A percentile compares a stretch with the other conserved stretches of the same genome.
Conservation (phyloP, 1,140 invertebrate species). For the Drosophila serrata region DNA sequence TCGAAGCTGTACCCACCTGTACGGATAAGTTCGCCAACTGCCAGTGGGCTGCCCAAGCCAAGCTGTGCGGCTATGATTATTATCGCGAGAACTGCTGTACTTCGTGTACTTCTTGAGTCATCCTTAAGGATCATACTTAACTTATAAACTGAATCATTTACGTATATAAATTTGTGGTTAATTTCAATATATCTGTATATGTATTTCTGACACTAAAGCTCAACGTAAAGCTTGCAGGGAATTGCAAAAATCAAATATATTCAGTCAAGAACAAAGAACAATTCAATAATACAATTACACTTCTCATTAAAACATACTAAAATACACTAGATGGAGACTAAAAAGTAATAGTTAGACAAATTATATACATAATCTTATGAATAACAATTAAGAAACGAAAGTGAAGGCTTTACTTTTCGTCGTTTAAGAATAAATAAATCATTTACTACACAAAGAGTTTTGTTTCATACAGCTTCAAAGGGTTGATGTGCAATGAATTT, state of each 20-base stretch:
- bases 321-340: conserved; percentile 32
- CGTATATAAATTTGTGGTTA: conserved; percentile 22
- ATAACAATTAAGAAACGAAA: conserved; percentile 31
- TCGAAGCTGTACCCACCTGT: conserved; percentile 86
- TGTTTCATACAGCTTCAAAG: background rate
- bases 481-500: background rate
- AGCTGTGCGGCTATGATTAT: conserved; percentile 92
- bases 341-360: conserved; percentile 17
- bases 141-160: conserved; percentile 15
- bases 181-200: conserved; percentile 6
- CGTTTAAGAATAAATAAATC: conserved; percentile 19
- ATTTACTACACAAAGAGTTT: conserved; percentile 6
- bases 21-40: conserved; percentile 91
- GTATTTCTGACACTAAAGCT: conserved; percentile 45
- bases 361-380: conserved; percentile 11
- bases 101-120: conserved; percentile 55
- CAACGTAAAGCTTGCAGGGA: conserved; percentile 44
- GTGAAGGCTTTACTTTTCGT: background rate
- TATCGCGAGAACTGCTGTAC: conserved; percentile 92
- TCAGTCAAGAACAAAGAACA: conserved; percentile 12
- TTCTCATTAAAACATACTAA: conserved; percentile 23
- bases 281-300: conserved; percentile 15
- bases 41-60: conserved; percentile 90
- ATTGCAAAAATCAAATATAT: conserved; percentile 23
- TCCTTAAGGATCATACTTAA: conserved; percentile 28